A percentile compares a stretch with the other conserved stretches of the same genome.
phyloP scores from a whole-genome alignment of 2,113 vertebrate genomes.

The sheep (Ovis aries) region DNA sequence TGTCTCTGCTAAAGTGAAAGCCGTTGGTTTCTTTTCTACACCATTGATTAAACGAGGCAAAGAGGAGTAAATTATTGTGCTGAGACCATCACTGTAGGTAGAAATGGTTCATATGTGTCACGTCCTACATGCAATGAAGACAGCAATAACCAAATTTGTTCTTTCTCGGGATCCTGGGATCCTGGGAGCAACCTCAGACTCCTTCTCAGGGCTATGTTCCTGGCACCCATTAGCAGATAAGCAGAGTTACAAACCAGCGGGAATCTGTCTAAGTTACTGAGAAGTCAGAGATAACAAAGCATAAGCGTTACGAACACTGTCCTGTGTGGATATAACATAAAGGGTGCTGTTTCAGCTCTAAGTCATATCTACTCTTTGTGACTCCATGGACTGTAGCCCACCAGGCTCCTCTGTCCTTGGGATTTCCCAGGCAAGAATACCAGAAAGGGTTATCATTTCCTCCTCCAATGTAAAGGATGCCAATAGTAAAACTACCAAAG shows the following conservation, averaged over 20 bases:
- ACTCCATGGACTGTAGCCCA: background rate
- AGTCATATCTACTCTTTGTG: background rate
- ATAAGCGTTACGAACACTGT: background rate
- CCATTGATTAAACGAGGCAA: background rate
- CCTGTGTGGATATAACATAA: background rate
- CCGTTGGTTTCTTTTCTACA: background rate
- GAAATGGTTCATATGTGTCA: accelerated
- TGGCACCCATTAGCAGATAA: background rate
- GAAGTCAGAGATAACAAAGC: background rate
- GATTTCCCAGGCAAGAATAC: background rate
- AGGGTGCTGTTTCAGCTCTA: background rate
- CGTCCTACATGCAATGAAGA: background rate
- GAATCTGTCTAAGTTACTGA: background rate
- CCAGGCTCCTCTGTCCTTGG: background rate
- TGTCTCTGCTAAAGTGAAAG: background rate
- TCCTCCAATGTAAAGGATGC: background rate
- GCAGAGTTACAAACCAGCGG: too few relatives aligned
- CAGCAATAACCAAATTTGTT: accelerated
- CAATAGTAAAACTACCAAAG: background rate
- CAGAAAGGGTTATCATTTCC: background rate
- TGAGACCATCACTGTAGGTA: background rate
- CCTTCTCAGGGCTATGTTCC: background rate
- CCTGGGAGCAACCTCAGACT: background rate
- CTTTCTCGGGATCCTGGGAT: accelerated
- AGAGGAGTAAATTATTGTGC: background rate